These are phyloP conservation scores for Ascaphus truei DNA, from an alignment of 2,113 vertebrate species.

Conservation along the genomic window DNA sequence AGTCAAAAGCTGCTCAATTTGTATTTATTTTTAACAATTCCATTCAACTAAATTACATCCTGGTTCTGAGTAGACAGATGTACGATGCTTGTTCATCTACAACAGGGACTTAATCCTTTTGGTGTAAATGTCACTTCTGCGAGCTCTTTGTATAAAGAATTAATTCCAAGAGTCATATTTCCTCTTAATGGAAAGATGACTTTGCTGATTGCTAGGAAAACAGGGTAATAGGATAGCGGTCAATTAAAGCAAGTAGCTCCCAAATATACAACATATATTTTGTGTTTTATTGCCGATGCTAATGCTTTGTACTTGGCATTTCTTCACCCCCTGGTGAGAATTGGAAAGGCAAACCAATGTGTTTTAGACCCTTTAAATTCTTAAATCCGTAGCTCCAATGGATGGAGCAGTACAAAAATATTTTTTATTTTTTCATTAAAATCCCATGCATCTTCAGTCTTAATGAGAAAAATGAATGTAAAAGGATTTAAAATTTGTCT, in stretches of 20 bases:
- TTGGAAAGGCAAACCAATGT: not conserved
- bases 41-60: conserved; percentile 58
- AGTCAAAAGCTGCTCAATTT: conserved; percentile 5
- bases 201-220: conserved; percentile 54
- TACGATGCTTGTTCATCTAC: conserved; percentile 50
- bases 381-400: too few relatives aligned
- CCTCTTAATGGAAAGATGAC: conserved; percentile 62
- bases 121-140: conserved; percentile 60
- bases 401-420: too few relatives aligned
- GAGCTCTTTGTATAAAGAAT: conserved; percentile 64
- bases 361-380: too few relatives aligned
- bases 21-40: conserved; percentile 53
- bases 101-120: conserved; percentile 59
- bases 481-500: too few relatives aligned
- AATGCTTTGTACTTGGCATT: not conserved
- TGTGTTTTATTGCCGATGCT: not conserved
- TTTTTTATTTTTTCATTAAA: too few relatives aligned
- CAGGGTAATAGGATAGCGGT: conserved; percentile 55
- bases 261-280: conserved; percentile 53
- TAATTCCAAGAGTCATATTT: conserved; percentile 66
- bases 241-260: conserved; percentile 58
- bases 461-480: not conserved
- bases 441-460: not conserved
- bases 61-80: conserved; percentile 57
- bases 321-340: not conserved